These are phyloP conservation scores for Eucidaris tribuloides DNA, from an alignment of 35 echinoderm and acorn worm species.

Conservation along the genomic window DNA sequence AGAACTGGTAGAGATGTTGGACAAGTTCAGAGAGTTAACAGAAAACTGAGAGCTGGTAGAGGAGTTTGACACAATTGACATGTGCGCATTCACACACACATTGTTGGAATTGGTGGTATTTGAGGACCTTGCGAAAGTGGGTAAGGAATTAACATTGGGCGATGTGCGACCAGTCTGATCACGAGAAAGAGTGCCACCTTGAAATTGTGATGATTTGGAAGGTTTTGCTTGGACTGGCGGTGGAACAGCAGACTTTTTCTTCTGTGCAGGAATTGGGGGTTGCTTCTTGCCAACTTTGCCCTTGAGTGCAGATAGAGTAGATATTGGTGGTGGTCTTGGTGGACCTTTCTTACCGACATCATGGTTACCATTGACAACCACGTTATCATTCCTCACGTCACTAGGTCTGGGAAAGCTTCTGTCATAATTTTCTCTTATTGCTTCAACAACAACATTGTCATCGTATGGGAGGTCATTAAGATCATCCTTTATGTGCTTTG, in stretches of 20 bases:
- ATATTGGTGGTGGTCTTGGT: background rate
- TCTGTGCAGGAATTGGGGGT: constrained; percentile 1
- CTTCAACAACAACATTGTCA: constrained; percentile 5
- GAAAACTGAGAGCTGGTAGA: constrained; percentile 12
- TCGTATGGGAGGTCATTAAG: constrained; percentile 3
- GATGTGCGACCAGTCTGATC: background rate
- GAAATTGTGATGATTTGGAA: background rate
- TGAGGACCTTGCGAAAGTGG: background rate
- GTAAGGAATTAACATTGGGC: background rate
- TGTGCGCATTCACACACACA: constrained; percentile 3
- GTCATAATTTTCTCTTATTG: background rate
- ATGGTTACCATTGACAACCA: background rate
- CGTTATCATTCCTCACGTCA: background rate
- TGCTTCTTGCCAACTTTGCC: constrained; percentile 12
- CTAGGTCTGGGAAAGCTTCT: background rate
- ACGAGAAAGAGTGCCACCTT: background rate
- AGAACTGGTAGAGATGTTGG: constrained; percentile 16
- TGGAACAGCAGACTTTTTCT: background rate
- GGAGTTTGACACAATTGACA: constrained; percentile 24
- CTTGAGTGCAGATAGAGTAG: background rate
- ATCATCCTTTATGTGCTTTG: constrained; percentile 8
- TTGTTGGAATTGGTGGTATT: constrained; percentile 27
- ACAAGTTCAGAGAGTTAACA: constrained; percentile 8
- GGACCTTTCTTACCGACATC: background rate
- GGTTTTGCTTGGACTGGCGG: constrained; percentile 13